Conservation (phyloP, 2,888 invertebrate genomes). For the Caenorhabditis becei region DNA sequence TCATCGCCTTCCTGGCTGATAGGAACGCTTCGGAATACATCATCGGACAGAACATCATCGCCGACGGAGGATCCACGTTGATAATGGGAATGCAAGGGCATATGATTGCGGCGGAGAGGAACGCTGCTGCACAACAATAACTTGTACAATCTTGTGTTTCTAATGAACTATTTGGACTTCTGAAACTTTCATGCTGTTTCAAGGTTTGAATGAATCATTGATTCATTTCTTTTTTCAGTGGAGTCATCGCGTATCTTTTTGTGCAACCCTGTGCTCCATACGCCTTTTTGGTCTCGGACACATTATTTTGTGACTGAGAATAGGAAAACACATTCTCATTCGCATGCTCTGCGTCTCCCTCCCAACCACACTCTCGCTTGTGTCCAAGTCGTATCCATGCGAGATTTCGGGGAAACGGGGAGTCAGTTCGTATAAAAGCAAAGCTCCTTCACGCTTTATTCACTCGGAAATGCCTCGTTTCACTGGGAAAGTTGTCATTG, state of each 20-base stretch:
- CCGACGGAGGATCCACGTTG: conserved; percentile 35
- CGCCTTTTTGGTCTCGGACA: background rate
- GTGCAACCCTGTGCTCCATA: too few relatives aligned
- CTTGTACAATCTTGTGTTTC: background rate
- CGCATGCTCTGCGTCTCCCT: too few relatives aligned
- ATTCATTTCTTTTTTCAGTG: too few relatives aligned
- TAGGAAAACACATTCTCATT: too few relatives aligned
- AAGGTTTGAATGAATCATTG: too few relatives aligned
- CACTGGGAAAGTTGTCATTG: background rate
- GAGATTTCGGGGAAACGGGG: too few relatives aligned
- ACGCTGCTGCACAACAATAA: background rate
- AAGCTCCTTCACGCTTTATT: background rate
- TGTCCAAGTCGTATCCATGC: too few relatives aligned
- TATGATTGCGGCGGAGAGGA: background rate
- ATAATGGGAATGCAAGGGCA: conserved; percentile 19
- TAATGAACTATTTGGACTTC: background rate
- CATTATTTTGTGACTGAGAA: background rate
- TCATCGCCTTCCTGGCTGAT: conserved; percentile 60
- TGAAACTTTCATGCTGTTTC: too few relatives aligned
- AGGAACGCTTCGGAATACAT: conserved; percentile 52
- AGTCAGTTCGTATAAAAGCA: background rate
- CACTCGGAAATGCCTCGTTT: conserved; percentile 1
- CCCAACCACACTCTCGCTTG: too few relatives aligned
- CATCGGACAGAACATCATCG: conserved; percentile 57
- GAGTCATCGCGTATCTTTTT: too few relatives aligned